Conservation (phyloP, 2,113 vertebrate genomes). For the Smithornis capensis region DNA sequence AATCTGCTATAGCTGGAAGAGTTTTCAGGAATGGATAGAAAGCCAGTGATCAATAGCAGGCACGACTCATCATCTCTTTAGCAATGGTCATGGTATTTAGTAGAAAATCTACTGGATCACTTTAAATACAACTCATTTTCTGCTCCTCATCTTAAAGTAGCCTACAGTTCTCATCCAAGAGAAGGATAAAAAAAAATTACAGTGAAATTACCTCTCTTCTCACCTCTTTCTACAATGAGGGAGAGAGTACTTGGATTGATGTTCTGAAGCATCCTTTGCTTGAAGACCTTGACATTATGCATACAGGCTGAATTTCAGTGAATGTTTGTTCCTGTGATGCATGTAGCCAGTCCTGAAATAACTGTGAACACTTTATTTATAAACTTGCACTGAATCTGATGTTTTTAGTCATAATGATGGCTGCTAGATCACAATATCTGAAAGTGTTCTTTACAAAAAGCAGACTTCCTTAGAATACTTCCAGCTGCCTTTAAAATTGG, state of each 20-base stretch:
- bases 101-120: neutral
- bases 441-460: neutral
- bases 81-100: neutral
- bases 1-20: slow-evolving; percentile 20
- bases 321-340: neutral
- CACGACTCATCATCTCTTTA: slow-evolving; percentile 13
- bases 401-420: neutral
- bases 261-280: neutral
- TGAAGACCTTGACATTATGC: neutral
- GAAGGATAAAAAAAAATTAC: neutral
- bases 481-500: neutral
- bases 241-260: neutral
- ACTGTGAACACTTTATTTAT: neutral
- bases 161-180: neutral
- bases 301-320: neutral
- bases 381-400: neutral
- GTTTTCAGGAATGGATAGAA: slow-evolving; percentile 32
- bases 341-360: neutral
- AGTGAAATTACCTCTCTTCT: neutral
- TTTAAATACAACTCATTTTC: neutral
- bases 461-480: neutral
- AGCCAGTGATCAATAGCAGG: slow-evolving; percentile 17
- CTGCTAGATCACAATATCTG: neutral
- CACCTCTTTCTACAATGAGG: neutral
- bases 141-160: neutral